Conservation (phyloP, 1,140 invertebrate species). For the Cyclargus thomasi region DNA sequence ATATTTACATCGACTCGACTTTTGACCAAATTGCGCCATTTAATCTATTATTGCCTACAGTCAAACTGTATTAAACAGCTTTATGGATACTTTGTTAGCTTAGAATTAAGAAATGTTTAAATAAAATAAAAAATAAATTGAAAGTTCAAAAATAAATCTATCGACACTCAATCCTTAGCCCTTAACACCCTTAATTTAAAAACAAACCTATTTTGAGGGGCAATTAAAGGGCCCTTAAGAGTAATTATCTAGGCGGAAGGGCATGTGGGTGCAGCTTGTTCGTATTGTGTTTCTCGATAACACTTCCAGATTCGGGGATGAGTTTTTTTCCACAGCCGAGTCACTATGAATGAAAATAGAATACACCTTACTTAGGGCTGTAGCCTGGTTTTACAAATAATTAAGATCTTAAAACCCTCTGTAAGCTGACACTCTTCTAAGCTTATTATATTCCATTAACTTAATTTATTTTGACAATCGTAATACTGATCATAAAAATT, state of each 20-base stretch:
- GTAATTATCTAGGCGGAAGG: constrained; percentile 14
- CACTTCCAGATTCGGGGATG: neutral
- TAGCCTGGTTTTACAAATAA: too few relatives aligned
- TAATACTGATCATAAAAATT: too few relatives aligned
- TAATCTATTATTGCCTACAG: too few relatives aligned
- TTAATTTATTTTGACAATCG: too few relatives aligned
- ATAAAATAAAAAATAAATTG: too few relatives aligned
- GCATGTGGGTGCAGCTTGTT: constrained; percentile 15
- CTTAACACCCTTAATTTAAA: neutral
- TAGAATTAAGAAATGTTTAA: too few relatives aligned
- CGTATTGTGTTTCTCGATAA: constrained; percentile 11
- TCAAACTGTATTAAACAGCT: too few relatives aligned
- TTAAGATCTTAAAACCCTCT: too few relatives aligned
- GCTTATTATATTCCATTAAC: too few relatives aligned
- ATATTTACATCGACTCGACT: neutral
- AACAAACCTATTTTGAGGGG: constrained; percentile 11
- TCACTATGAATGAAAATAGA: neutral
- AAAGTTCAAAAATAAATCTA: neutral
- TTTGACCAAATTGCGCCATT: neutral
- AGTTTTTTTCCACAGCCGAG: neutral
- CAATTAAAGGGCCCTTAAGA: constrained; percentile 13
- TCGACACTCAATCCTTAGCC: neutral
- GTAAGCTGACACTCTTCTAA: too few relatives aligned
- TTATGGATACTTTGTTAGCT: too few relatives aligned
- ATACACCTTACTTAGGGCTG: neutral